Evolutionary conservation across 2,888 invertebrate species (phyloP), one percentile per base, ranked within the genome.

Genomic region (Craniophora ligustri): DNA sequence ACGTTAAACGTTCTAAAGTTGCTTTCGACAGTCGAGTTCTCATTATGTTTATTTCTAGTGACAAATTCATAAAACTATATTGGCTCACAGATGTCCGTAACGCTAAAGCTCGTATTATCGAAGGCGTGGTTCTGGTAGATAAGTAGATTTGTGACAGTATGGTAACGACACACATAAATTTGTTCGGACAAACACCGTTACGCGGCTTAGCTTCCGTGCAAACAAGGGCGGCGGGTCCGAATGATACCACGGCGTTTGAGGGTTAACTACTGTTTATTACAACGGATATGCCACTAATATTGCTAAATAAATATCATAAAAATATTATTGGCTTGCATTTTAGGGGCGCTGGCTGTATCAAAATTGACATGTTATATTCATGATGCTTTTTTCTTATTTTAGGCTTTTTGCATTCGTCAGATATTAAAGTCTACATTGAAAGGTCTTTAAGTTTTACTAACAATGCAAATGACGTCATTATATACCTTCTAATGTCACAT

Each of bases 111-210:
- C 63, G 72, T 75, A 82, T 85, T 82, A 86, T 79, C 56, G 79
- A 81, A 91, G 92, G 92, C 89, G 89, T 93, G 92, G 89, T 85
- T 73, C 84, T 82, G 81, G 90, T 87, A 90, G 92, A 93, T 93
- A 93, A 93, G 92, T 92, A 90, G 92, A 92, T 93, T 93, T 92
- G 91, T 87, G 89, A 88, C 91, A 90, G 87, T 78, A 78, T 82
- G 70, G 82, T 84, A 87, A 87, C 85, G 86, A 87, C 81, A 73
- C 78, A 87, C 91, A 91, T 92, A 92, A 91, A 92, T 91, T 90
- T 85, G 85, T 84, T 61, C 79, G 79, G 71, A 84, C 87, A 92
- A 92, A 92, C 90, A 92, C 86, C 84, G 91, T 91, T 89, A 91
- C 85, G 79, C 83, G 83, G 91, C 92, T 93, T 89, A 93, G 90